phyloP scores from a whole-genome alignment of 2,797 vertebrate species.

The Percopsis omiscomaycus region DNA sequence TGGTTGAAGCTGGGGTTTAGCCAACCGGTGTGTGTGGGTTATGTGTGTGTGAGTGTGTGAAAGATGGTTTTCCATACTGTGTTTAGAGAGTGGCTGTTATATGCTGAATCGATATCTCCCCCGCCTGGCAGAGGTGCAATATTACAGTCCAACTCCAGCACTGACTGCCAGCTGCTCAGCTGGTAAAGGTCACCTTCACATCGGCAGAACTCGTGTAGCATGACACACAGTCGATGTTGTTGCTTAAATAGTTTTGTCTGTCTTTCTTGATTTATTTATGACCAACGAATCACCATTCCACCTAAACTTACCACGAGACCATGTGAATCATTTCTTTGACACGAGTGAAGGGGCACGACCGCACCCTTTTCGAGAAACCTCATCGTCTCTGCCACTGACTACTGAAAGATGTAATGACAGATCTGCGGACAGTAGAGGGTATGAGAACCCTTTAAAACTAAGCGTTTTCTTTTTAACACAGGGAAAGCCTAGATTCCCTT shows the following conservation, averaged over 20 bases:
- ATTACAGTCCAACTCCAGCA: conserved; percentile 42
- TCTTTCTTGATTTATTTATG: not conserved
- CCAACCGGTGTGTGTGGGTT: conserved; percentile 3
- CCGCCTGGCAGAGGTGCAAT: conserved; percentile 47
- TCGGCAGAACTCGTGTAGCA: not conserved
- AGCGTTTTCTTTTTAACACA: too few relatives aligned
- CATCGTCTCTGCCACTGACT: not conserved
- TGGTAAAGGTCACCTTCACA: conserved; percentile 61
- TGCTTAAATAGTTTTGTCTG: not conserved
- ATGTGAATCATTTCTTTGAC: not conserved
- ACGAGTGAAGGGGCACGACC: not conserved
- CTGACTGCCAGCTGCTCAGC: conserved; percentile 14
- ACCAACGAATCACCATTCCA: not conserved
- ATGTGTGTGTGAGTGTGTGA: conserved; percentile 3
- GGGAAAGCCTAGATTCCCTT: not conserved
- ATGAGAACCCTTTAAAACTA: conserved; percentile 33
- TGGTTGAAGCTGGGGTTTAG: conserved; percentile 4
- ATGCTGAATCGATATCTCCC: conserved; percentile 54
- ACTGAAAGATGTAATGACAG: conserved; percentile 42
- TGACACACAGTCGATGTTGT: conserved; percentile 11
- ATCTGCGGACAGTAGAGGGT: conserved; percentile 53
- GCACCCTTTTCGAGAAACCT: conserved; percentile 5
- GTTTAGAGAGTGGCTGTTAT: not conserved
- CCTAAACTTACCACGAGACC: not conserved
- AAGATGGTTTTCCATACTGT: conserved; percentile 4